Evolutionary conservation across 2,113 vertebrate genomes (phyloP).

Genomic region (Gopherus evgoodei): DNA sequence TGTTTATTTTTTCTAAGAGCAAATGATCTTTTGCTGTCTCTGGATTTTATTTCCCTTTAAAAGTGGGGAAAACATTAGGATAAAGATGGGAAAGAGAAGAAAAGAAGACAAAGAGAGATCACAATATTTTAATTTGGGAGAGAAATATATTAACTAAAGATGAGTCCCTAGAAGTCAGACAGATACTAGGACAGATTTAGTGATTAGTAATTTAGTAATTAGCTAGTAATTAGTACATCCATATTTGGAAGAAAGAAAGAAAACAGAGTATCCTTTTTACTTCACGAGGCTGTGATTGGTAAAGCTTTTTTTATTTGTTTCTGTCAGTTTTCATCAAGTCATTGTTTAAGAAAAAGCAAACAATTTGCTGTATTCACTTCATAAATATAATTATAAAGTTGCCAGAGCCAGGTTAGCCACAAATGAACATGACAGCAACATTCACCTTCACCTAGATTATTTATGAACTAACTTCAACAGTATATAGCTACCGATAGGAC

Average conservation of each 20-base stretch:
- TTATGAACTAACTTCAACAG: slow-evolving; percentile 68
- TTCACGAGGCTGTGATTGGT: slow-evolving; percentile 26
- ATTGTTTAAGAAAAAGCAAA: slow-evolving; percentile 61
- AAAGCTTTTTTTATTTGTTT: slow-evolving; percentile 69
- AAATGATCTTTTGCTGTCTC: not conserved
- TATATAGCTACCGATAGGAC: slow-evolving; percentile 48
- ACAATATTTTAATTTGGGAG: not conserved
- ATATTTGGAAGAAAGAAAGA: not conserved
- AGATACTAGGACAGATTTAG: not conserved
- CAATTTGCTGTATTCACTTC: slow-evolving; percentile 73
- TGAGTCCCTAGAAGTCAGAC: not conserved
- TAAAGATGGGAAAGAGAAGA: not conserved
- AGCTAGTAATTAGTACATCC: not conserved
- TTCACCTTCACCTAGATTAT: slow-evolving; percentile 71
- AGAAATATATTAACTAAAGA: not conserved
- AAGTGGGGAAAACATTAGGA: not conserved
- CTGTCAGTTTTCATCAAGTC: slow-evolving; percentile 54
- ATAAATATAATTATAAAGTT: slow-evolving; percentile 74
- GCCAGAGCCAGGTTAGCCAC: slow-evolving; percentile 66
- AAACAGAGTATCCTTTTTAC: not conserved
- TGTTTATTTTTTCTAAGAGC: not conserved
- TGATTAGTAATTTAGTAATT: not conserved
- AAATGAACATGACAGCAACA: slow-evolving; percentile 74
- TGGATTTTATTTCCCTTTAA: not conserved
- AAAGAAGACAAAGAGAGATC: rapidly evolving